Base-by-base conservation (phyloP, 2,888 invertebrate genomes). In the Nineta flava region DNA sequence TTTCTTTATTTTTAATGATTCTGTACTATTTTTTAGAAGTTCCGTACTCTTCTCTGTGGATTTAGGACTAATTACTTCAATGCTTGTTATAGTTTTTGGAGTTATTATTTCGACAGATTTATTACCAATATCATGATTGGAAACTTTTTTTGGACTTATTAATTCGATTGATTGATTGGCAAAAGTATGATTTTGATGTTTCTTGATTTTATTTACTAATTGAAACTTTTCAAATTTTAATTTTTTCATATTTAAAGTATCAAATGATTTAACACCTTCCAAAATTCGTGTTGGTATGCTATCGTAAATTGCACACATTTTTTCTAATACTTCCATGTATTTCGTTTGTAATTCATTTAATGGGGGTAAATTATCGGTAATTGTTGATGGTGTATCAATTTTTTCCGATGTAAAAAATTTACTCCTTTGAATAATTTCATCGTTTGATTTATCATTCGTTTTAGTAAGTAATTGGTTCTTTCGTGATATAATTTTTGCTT, bases 201-300 rank as follows among this genome's bases (percentile, higher is more conserved):
- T 44, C 31, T 35, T 49, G 12, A 49, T 45, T 45, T 45, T 44
- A 34, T 49, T 49, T 43, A 48, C 12, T 21, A 9, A 49, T 13
- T 16, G 49, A 44, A 16, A 49, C 15, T 13, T 31, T 44, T 49
- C 35, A 15, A 49, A 21, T 38, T 19, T 49, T 34, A 49, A 34
- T 19, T 49, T 49, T 10, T 44, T 44, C 13, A 49, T 35, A 5
- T 19, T 35, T 10, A 49, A 42, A 5, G 13, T 10, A 49, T 49
- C 49, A 12, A 49, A 35, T 17, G 16, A 19, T 44, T 49, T 49
- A 12, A 49, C 19, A 16, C 12, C 15, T 44, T 49, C 35, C 34
- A 49, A 34, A n/a, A 44, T 45, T 45, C 32, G 42, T 38, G 17
- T 17, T 7, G 49, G 49, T 9, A 49, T 49, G 10, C 15, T 49